A percentile compares a stretch with the other conserved stretches of the same genome.
phyloP scores from a whole-genome alignment of 2,888 invertebrate species.

The Pseudoips prasinana region DNA sequence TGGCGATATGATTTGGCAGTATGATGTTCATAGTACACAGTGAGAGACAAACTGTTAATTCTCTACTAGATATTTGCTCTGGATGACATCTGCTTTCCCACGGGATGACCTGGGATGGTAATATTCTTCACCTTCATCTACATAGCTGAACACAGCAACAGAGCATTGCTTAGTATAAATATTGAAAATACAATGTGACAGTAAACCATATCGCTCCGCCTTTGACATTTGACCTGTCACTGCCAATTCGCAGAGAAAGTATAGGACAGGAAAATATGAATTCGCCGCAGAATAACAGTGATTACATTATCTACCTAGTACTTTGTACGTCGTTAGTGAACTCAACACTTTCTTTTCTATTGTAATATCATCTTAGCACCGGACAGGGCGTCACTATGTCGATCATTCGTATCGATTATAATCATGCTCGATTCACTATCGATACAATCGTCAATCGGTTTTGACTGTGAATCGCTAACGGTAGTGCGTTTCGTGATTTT shows the following conservation, averaged over 20 bases:
- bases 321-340: slow-evolving; percentile 61
- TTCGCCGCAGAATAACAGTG: slow-evolving; percentile 42
- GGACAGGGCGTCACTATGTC: slow-evolving; percentile 69
- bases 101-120: too few species aligned
- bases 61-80: too few species aligned
- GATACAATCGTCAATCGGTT: slow-evolving; percentile 41
- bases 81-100: too few species aligned
- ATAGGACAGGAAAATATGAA: slow-evolving; percentile 30
- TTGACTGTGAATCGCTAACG: slow-evolving; percentile 48
- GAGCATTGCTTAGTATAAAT: too few species aligned
- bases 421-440: slow-evolving; percentile 17
- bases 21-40: too few species aligned
- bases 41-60: too few species aligned
- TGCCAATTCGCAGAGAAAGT: slow-evolving; percentile 30
- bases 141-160: too few species aligned
- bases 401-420: slow-evolving; percentile 75
- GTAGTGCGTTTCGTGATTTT: slow-evolving; percentile 49
- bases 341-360: slow-evolving; percentile 73
- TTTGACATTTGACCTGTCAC: slow-evolving; percentile 20
- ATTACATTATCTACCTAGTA: slow-evolving; percentile 39
- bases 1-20: too few species aligned
- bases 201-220: background rate
- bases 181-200: too few species aligned
- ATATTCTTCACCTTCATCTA: too few species aligned
- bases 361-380: slow-evolving; percentile 52